Evolutionary conservation across 2,888 invertebrate species (phyloP).

Genomic region (Eilema caniola): DNA sequence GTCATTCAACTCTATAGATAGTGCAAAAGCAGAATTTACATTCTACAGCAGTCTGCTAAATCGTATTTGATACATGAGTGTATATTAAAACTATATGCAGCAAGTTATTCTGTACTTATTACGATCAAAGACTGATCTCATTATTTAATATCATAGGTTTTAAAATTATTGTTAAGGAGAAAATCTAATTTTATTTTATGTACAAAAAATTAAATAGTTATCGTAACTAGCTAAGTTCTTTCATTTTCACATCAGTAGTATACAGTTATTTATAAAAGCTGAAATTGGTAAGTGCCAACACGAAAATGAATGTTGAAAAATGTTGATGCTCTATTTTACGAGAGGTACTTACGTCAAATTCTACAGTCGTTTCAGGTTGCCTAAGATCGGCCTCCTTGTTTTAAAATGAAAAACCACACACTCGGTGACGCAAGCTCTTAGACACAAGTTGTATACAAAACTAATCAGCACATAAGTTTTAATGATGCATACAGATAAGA

Average conservation of each 20-base stretch:
- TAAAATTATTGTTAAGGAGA: not conserved
- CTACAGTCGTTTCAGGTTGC: not conserved
- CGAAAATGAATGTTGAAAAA: not conserved
- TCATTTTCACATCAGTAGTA: not conserved
- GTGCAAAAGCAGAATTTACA: not conserved
- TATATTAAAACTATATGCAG: not conserved
- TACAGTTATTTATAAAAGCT: not conserved
- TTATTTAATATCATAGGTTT: slow-evolving; percentile 31
- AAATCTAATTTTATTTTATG: not conserved
- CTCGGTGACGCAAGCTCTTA: slow-evolving; percentile 24
- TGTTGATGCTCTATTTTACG: not conserved
- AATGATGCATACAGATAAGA: not conserved
- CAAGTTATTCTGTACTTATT: not conserved
- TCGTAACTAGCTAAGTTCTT: not conserved
- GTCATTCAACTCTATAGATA: not conserved
- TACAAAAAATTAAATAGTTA: not conserved
- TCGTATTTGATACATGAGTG: not conserved
- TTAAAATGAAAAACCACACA: slow-evolving; percentile 9
- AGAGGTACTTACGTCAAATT: slow-evolving; percentile 16
- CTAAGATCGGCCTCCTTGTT: not conserved
- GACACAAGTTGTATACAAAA: slow-evolving; percentile 43
- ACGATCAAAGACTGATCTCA: slow-evolving; percentile 37
- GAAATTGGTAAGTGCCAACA: not conserved
- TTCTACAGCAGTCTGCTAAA: not conserved
- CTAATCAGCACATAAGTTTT: slow-evolving; percentile 27